Conservation (phyloP, 2,113 vertebrate species). For the Onychorhynchus coronatus region DNA sequence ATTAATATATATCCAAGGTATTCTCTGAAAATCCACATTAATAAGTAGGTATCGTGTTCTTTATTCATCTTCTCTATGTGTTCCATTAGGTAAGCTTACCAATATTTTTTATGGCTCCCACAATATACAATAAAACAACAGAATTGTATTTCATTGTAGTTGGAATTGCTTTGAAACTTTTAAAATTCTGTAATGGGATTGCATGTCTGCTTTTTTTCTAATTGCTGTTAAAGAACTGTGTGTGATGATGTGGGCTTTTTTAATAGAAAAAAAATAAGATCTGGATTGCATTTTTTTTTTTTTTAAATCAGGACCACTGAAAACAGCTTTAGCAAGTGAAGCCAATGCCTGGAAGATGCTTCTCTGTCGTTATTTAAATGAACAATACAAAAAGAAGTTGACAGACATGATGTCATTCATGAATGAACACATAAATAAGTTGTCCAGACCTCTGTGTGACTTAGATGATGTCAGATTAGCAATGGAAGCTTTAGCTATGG, state of each 20-base stretch:
- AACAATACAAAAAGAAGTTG: conserved; percentile 84
- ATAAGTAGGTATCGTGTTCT: neutral
- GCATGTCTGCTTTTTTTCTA: neutral
- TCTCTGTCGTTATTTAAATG: conserved; percentile 80
- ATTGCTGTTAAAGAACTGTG: neutral
- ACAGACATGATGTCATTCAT: conserved; percentile 69
- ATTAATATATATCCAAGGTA: neutral
- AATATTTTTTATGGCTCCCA: neutral
- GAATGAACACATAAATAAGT: conserved; percentile 66
- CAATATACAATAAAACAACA: neutral
- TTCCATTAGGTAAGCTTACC: neutral
- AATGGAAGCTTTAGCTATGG: conserved; percentile 76
- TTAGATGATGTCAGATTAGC: conserved; percentile 82
- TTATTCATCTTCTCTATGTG: neutral
- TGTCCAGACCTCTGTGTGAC: conserved; percentile 78
- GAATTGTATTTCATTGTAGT: neutral
- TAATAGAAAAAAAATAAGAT: neutral
- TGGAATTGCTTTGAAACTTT: neutral
- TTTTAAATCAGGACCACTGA: conserved; percentile 74
- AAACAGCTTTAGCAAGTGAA: conserved; percentile 74
- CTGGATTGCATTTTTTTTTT: neutral
- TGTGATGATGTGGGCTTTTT: neutral
- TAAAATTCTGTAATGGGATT: neutral
- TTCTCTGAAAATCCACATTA: neutral
- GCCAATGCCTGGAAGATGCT: conserved; percentile 83